Evolutionary conservation across 2,113 vertebrate species (phyloP).

Genomic region (Tyrannus savana): DNA sequence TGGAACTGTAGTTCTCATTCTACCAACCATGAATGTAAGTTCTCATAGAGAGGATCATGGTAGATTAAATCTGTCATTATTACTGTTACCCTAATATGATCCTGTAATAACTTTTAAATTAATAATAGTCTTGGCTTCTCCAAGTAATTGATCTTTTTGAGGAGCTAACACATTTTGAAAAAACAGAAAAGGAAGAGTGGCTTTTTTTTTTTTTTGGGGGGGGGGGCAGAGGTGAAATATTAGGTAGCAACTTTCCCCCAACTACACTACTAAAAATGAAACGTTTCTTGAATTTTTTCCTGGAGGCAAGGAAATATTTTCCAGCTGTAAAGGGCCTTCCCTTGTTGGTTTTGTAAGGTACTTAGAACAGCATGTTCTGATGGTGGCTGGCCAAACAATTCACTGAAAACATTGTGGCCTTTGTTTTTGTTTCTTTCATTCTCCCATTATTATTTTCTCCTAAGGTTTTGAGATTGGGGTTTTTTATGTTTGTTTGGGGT

Average conservation of each 20-base stretch:
- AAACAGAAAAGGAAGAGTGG: too few species aligned
- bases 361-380: neutral
- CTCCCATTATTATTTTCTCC: neutral
- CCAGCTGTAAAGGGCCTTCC: neutral
- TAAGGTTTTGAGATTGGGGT: neutral
- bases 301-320: neutral
- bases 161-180: neutral
- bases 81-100: neutral
- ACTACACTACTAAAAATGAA: neutral
- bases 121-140: neutral
- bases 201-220: neutral
- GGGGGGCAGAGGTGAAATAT: rapidly evolving
- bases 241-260: neutral
- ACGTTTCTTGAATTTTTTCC: neutral
- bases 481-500: neutral
- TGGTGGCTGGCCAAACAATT: neutral
- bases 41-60: neutral
- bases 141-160: neutral
- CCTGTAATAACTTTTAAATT: neutral
- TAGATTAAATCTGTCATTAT: neutral
- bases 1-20: neutral
- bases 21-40: neutral
- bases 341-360: neutral
- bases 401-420: neutral
- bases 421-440: neutral